Conservation (phyloP, 2,797 vertebrate genomes). For the Pelochelys cantorii region DNA sequence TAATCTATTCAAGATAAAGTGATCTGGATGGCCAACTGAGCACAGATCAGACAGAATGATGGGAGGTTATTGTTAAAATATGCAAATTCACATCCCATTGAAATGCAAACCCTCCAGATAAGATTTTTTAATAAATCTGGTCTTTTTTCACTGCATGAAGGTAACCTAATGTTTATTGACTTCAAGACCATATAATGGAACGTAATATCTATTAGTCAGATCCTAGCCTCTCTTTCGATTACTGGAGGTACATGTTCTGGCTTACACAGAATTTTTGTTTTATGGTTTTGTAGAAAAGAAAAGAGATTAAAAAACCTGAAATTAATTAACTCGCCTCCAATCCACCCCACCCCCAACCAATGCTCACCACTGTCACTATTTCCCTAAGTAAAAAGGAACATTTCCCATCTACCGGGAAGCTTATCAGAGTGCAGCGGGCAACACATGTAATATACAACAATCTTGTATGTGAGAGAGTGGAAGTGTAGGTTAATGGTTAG, state of each 20-base stretch:
- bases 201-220: conserved; percentile 77
- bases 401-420: conserved; percentile 20
- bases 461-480: neutral
- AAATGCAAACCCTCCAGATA: conserved; percentile 88
- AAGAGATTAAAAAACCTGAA: conserved; percentile 63
- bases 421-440: conserved; percentile 5
- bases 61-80: conserved; percentile 87
- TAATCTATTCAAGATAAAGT: conserved; percentile 84
- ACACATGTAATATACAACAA: neutral
- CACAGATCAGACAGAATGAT: conserved; percentile 82
- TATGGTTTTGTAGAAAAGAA: conserved; percentile 72
- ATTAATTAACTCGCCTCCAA: conserved; percentile 71
- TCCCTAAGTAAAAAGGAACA: conserved; percentile 40
- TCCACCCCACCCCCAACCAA: conserved; percentile 19
- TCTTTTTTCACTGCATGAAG: conserved; percentile 78
- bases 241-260: conserved; percentile 72
- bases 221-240: conserved; percentile 76
- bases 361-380: conserved; percentile 46
- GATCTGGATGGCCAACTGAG: conserved; percentile 81
- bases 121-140: conserved; percentile 86
- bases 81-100: conserved; percentile 87
- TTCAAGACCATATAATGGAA: conserved; percentile 75
- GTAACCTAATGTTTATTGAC: conserved; percentile 84
- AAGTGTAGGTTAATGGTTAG: neutral
- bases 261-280: conserved; percentile 57